These are phyloP conservation scores for Pseudorhombus dupliciocellatus DNA, from an alignment of 2,113 vertebrate species.

Conservation along the genomic window DNA sequence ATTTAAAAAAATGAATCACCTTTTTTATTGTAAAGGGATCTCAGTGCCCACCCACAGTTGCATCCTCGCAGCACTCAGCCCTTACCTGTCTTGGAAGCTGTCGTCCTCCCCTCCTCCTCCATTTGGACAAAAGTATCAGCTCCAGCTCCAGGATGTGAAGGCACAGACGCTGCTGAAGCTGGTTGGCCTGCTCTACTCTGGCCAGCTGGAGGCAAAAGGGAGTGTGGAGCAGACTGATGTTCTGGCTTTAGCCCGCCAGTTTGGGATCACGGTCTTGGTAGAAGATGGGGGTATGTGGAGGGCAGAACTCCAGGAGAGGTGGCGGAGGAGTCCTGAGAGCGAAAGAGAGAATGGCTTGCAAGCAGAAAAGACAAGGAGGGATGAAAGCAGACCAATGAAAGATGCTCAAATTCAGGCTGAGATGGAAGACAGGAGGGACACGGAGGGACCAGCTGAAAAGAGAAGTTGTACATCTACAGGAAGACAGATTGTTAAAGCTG, in stretches of 20 bases:
- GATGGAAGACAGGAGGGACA: neutral
- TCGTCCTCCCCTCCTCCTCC: slow-evolving; percentile 61
- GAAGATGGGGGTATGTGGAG: slow-evolving; percentile 26
- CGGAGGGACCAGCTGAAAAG: neutral
- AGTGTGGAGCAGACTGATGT: slow-evolving; percentile 82
- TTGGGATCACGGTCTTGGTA: slow-evolving; percentile 81
- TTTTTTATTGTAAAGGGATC: slow-evolving; percentile 73
- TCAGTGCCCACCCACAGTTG: slow-evolving; percentile 87
- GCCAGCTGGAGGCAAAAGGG: slow-evolving; percentile 82
- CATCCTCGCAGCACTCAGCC: slow-evolving; percentile 88
- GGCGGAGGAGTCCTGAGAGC: neutral
- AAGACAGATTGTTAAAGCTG: slow-evolving; percentile 42
- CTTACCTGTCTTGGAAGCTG: slow-evolving; percentile 84
- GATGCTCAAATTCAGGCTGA: slow-evolving; percentile 41
- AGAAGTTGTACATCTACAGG: slow-evolving; percentile 27
- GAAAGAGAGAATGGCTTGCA: neutral
- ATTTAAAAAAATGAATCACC: neutral
- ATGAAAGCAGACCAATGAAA: slow-evolving; percentile 33
- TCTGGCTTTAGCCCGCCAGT: slow-evolving; percentile 80
- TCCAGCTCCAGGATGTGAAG: slow-evolving; percentile 81
- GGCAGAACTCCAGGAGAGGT: neutral
- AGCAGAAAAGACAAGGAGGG: slow-evolving; percentile 13
- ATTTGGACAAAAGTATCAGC: slow-evolving; percentile 70
- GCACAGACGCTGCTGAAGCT: slow-evolving; percentile 84
- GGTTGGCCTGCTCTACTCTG: slow-evolving; percentile 87